phyloP scores from a whole-genome alignment of 2,797 vertebrate genomes.

The Huso huso region DNA sequence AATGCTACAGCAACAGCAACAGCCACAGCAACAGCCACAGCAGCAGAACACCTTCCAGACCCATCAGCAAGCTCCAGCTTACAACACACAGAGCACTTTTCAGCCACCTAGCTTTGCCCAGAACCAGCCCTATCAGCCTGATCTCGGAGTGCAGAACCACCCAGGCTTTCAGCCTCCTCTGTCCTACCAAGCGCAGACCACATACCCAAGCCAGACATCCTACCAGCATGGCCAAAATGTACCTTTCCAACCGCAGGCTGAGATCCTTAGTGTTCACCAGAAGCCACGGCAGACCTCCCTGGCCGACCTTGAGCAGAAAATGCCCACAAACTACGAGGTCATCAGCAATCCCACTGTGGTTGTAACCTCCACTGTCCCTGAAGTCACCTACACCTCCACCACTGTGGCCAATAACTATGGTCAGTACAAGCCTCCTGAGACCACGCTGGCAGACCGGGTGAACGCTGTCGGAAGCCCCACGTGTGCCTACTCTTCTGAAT shows the following conservation, averaged over 20 bases:
- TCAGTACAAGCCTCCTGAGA: conserved; percentile 72
- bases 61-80: conserved; percentile 67
- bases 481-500: conserved; percentile 75
- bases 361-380: conserved; percentile 71
- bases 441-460: conserved; percentile 62
- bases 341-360: conserved; percentile 70
- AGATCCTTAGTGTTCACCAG: conserved; percentile 72
- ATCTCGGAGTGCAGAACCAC: conserved; percentile 69
- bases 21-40: conserved; percentile 77
- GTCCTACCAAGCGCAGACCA: conserved; percentile 67
- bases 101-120: conserved; percentile 69
- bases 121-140: conserved; percentile 68
- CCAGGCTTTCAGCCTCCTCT: conserved; percentile 68
- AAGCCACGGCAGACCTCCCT: conserved; percentile 88
- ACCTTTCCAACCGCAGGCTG: conserved; percentile 69
- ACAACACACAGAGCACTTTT: conserved; percentile 71
- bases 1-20: conserved; percentile 26
- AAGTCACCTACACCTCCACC: conserved; percentile 64
- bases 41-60: conserved; percentile 71
- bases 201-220: conserved; percentile 62
- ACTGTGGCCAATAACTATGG: conserved; percentile 66
- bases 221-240: conserved; percentile 65
- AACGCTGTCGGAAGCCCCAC: conserved; percentile 68
- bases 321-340: conserved; percentile 92
- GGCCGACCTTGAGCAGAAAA: conserved; percentile 91